Evolutionary conservation across 2,113 vertebrate genomes (phyloP).

Genomic region (Daphoenositta chrysoptera): DNA sequence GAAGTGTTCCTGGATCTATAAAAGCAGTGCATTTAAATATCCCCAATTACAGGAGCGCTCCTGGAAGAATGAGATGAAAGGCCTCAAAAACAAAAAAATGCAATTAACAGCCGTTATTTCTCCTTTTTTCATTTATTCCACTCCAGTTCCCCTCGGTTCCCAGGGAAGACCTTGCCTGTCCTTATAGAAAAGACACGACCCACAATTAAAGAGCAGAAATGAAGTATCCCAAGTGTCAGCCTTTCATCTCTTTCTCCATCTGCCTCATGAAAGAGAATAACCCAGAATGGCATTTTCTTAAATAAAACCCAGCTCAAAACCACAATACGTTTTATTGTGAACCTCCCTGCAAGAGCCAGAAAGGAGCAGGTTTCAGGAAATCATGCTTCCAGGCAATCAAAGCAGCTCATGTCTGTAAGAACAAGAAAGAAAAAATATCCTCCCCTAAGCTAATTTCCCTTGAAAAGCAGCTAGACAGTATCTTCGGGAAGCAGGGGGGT

Average conservation of each 20-base stretch:
- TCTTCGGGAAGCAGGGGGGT: neutral
- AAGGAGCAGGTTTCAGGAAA: constrained; percentile 63
- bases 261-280: constrained; percentile 23
- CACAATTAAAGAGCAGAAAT: constrained; percentile 23
- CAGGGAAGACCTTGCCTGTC: neutral
- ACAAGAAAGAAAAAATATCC: neutral
- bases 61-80: neutral
- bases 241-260: constrained; percentile 54
- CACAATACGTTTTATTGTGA: constrained; percentile 50
- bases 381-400: constrained; percentile 53
- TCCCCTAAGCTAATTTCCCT: neutral
- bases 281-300: constrained; percentile 28
- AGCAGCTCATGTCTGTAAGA: constrained; percentile 33
- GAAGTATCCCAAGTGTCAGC: constrained; percentile 18
- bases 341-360: constrained; percentile 49
- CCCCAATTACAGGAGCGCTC: neutral
- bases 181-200: neutral
- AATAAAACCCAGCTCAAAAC: constrained; percentile 39
- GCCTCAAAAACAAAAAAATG: neutral
- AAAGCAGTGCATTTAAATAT: neutral
- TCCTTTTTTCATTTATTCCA: constrained; percentile 1
- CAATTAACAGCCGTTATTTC: neutral
- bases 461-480: neutral
- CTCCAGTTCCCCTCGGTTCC: neutral
- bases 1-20: neutral